Evolutionary conservation across 2,888 invertebrate species (phyloP).

Genomic region (Torymus auratus): DNA sequence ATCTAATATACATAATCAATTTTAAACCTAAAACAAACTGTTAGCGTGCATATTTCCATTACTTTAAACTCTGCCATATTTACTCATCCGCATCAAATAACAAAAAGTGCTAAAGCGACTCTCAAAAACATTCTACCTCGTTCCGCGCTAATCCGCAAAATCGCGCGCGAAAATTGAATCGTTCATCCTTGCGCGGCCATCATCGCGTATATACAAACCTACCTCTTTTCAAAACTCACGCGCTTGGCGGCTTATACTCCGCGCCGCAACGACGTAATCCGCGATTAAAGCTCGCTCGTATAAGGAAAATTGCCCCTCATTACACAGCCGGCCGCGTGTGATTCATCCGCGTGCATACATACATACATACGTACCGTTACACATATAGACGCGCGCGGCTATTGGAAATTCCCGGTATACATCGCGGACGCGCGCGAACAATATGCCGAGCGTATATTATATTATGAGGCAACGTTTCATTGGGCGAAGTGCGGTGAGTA

Average conservation of each 20-base stretch:
- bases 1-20: no score
- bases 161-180: constrained; percentile 23
- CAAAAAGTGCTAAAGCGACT: no score
- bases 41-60: no score
- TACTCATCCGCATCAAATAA: no score
- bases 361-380: background rate
- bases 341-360: constrained; percentile 33
- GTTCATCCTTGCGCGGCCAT: background rate
- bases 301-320: constrained; percentile 40
- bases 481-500: no score
- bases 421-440: constrained; percentile 28
- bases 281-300: constrained; percentile 22
- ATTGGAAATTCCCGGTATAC: constrained; percentile 36
- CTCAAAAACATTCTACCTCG: background rate
- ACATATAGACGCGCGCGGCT: background rate
- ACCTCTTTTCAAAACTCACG: constrained; percentile 2
- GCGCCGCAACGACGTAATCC: no score
- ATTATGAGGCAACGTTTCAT: constrained; percentile 40
- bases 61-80: no score
- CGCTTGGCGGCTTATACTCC: background rate
- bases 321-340: constrained; percentile 25
- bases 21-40: no score
- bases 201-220: no score
- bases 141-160: constrained; percentile 32
- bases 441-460: constrained; percentile 30